Evolutionary conservation across 2,797 vertebrate species (phyloP).

Genomic region (Salarias fasciatus): DNA sequence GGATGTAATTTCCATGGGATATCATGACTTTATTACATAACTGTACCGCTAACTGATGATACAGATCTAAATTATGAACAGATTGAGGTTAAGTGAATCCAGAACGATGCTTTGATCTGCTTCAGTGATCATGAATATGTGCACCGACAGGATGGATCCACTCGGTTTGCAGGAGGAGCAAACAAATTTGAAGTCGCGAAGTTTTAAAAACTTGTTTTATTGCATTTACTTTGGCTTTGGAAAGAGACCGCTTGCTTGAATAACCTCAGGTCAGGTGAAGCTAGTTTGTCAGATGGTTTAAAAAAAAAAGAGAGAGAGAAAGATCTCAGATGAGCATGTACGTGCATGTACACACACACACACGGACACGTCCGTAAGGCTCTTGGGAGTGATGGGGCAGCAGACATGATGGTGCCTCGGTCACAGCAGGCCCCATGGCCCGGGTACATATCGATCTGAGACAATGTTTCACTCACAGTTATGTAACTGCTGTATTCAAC

Average conservation of each 20-base stretch:
- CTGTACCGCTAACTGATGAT: neutral
- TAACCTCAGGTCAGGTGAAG: conserved; percentile 69
- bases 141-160: neutral
- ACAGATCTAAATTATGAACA: neutral
- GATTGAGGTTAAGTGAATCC: no score
- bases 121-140: conserved; percentile 12
- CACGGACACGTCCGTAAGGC: conserved; percentile 17
- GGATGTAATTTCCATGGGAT: neutral
- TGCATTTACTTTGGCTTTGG: conserved; percentile 65
- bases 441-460: conserved; percentile 57
- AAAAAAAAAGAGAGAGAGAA: conserved; percentile 5
- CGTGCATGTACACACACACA: neutral
- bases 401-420: conserved; percentile 68
- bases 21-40: neutral
- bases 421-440: conserved; percentile 28
- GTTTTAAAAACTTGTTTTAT: conserved; percentile 52
- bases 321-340: conserved; percentile 42
- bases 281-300: conserved; percentile 60
- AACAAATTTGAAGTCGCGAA: neutral
- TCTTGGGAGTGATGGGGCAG: conserved; percentile 39
- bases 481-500: conserved; percentile 37
- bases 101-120: neutral
- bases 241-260: conserved; percentile 63
- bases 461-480: conserved; percentile 43
- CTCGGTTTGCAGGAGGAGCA: conserved; percentile 31